These are phyloP conservation scores for Thereva unica DNA, from an alignment of 2,888 invertebrate species.

Conservation along the genomic window DNA sequence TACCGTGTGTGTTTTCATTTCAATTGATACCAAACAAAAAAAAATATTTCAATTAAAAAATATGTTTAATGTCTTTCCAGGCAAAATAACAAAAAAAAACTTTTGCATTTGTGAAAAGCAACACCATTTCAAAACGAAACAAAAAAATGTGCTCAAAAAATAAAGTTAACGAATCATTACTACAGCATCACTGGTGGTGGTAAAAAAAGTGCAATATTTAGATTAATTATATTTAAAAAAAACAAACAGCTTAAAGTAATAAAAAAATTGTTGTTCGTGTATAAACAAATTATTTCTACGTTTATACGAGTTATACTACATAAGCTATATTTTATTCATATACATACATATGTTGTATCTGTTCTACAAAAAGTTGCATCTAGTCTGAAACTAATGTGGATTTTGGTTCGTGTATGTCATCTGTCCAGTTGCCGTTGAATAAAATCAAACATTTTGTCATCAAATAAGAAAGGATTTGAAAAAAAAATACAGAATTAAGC, in stretches of 20 bases:
- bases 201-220: too few species aligned
- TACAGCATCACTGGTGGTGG: too few species aligned
- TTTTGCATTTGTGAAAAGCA: too few species aligned
- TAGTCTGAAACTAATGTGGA: not conserved
- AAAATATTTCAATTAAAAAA: too few species aligned
- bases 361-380: not conserved
- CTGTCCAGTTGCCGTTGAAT: slow-evolving; percentile 13
- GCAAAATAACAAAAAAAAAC: too few species aligned
- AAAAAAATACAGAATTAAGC: slow-evolving; percentile 3
- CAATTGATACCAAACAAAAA: too few species aligned
- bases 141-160: too few species aligned
- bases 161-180: too few species aligned
- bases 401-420: slow-evolving; percentile 19
- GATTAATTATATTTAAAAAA: too few species aligned
- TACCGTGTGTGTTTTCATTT: too few species aligned
- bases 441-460: not conserved
- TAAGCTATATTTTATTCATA: not conserved
- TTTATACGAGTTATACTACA: not conserved
- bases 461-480: not conserved
- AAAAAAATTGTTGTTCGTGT: slow-evolving; percentile 1
- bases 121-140: too few species aligned
- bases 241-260: not conserved
- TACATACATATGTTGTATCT: not conserved
- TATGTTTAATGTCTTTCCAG: too few species aligned
- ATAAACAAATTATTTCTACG: not conserved